Base-by-base conservation (phyloP, 2,797 vertebrate species). In the Denticeps clupeoides region DNA sequence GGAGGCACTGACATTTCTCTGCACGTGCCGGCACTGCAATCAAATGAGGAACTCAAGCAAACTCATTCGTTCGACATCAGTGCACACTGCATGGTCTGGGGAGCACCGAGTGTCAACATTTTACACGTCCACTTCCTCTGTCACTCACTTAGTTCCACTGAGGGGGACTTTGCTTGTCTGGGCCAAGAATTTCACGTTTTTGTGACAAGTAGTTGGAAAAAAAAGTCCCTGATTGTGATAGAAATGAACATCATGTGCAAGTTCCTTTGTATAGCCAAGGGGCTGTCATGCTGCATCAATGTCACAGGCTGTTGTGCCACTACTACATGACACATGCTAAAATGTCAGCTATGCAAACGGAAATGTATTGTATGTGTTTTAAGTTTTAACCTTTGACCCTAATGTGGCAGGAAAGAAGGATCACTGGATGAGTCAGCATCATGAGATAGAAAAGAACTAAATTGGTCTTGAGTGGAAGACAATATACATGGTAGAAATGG, bases 1-100 rank as follows among this genome's bases (percentile, higher is more conserved):
- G 52, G 61, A 58, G 43, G 38, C 55, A 70, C 62, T 73, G 72
- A 70, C 65, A 70, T 72, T 75, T 75, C 47, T 55, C 49, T 59
- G 37, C 42, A 50, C 64, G 55, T 55, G 50, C 49, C 62, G 63
- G 59, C 53, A 43, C 35, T 59, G 56, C 59, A 70, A 67, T 59
- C 56, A 64, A 64, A 73, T 19, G 13, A 50, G 57, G 61, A 62
- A 60, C 51, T 71, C 47, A 51, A 51, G 60, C 70, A 70, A 57
- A 61, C 33, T 41, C 42, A 51, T 43, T 18, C 16, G 18, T 35
- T 38, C 35, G 8, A 21, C 48, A 22, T 22, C 26, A 5, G 47
- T 18, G 4, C 35, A 11, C 37, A 27, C 25, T n/a, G 29, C 37
- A 13, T 28, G 29, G 28, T 16, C 49, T 18, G 40, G 19, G 7